Base-by-base conservation (phyloP, 2,797 vertebrate species). In the Brachyalestes nurse region DNA sequence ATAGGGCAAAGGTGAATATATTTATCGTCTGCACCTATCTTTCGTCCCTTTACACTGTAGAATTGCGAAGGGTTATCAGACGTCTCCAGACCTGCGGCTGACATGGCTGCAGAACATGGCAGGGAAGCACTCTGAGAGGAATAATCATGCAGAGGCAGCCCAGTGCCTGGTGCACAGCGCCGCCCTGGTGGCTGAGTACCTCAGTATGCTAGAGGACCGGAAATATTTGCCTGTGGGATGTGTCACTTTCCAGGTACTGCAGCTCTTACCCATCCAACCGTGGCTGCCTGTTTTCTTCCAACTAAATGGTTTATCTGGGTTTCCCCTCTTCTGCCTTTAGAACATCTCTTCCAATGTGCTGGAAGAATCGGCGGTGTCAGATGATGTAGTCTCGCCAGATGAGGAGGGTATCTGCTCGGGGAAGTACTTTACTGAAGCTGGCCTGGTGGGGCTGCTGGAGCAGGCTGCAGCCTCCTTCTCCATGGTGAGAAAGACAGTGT, bases 101-200 rank as follows among this genome's bases (percentile, higher is more conserved):
- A 99, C 98, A 0, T 99, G 98, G 98, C 91, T 99, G 76, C 98
- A 99, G 92, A 99, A 99, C 93, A 99, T 99, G 98, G 98, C 98
- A 0, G 98, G 98, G 45, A 99, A 99, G 78, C 98, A 99, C 87
- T 97, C 97, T 0, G 98, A 99, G 88, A 96, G 97, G 82, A 98
- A 95, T 91, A 99, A 99, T 82, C 98, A 99, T 0, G 98, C 98
- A 0, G 98, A 99, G 87, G 97, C 98, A 0, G 98, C 98, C 0
- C 98, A 99, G 91, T 99, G 98, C 90, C 92, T 99, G 61, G 97
- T 98, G 72, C 98, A 99, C 93, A 98, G 98, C 0, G 98, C 98
- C 38, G 97, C 98, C n/a, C 93, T 99, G 61, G 98, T 99, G 13
- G 97, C 98, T 0, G 98, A 99, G 60, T 99, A 99, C 83, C 91